A percentile compares a stretch with the other conserved stretches of the same genome.
Evolutionary conservation across 1,140 invertebrate genomes (phyloP).

Genomic region (Hylyphantes graminicola): DNA sequence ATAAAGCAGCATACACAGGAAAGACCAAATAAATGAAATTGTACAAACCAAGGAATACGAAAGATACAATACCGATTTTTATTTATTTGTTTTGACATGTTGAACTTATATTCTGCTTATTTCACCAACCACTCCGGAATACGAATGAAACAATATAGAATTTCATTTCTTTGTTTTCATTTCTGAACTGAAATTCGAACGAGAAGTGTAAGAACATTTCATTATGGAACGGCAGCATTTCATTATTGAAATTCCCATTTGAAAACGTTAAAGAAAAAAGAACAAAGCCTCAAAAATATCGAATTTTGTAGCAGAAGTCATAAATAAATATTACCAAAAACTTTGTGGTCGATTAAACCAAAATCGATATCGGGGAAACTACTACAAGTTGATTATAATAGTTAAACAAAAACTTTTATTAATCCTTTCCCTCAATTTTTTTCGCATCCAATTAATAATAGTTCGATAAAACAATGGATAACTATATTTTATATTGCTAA

Average conservation of each 20-base stretch:
- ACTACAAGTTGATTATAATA: no score
- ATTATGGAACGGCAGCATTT: constrained; percentile 1
- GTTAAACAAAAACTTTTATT: no score
- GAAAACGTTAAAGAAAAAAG: background rate
- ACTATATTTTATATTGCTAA: no score
- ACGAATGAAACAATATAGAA: no score
- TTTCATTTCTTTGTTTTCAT: no score
- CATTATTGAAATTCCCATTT: constrained; percentile 40
- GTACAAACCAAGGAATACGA: constrained; percentile 2
- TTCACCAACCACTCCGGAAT: background rate
- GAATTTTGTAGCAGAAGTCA: background rate
- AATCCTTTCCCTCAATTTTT: no score
- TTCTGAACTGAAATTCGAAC: no score
- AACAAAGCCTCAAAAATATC: background rate
- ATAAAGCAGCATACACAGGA: background rate
- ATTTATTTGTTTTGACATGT: background rate
- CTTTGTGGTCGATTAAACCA: no score
- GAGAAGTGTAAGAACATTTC: constrained; percentile 4
- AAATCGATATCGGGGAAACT: no score
- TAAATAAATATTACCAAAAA: no score
- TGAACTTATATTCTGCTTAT: background rate
- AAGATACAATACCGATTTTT: constrained; percentile 1
- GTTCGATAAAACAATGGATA: no score
- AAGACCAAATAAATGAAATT: constrained; percentile 43
- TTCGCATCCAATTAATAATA: no score